Evolutionary conservation across 2,888 invertebrate genomes (phyloP).

Genomic region (Tachina fera): DNA sequence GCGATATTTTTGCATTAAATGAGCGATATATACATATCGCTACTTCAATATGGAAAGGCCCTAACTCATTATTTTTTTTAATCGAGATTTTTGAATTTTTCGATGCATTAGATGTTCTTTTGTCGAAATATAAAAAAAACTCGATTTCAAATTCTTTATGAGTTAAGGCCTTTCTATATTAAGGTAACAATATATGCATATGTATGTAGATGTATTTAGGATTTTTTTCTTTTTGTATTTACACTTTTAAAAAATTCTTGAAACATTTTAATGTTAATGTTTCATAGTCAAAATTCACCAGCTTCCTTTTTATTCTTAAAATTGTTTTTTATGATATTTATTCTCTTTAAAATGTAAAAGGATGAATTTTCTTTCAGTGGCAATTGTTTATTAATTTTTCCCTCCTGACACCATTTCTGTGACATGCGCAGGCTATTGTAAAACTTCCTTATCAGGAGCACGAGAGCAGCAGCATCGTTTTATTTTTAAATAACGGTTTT

Average conservation of each 20-base stretch:
- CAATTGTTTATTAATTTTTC: slow-evolving; percentile 21
- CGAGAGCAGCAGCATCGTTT: neutral
- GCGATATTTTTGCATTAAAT: too few species aligned
- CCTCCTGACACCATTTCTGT: slow-evolving; percentile 37
- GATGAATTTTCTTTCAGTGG: neutral
- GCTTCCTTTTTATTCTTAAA: neutral
- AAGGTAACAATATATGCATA: too few species aligned
- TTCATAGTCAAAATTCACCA: slow-evolving; percentile 2
- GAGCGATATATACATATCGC: too few species aligned
- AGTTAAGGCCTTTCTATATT: too few species aligned
- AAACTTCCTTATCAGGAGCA: slow-evolving; percentile 12
- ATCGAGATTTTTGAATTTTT: too few species aligned
- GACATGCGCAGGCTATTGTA: slow-evolving; percentile 26
- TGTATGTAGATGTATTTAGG: too few species aligned
- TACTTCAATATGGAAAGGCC: too few species aligned
- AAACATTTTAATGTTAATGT: neutral
- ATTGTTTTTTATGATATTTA: neutral
- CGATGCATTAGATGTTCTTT: too few species aligned
- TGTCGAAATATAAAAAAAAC: too few species aligned
- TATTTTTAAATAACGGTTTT: slow-evolving; percentile 16
- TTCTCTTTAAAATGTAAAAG: neutral
- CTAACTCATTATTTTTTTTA: too few species aligned
- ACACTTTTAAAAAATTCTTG: too few species aligned
- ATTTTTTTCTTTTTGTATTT: neutral
- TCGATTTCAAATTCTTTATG: too few species aligned